These are phyloP conservation scores for Pyrochroa serraticornis DNA, from an alignment of 2,888 invertebrate species.

Conservation along the genomic window DNA sequence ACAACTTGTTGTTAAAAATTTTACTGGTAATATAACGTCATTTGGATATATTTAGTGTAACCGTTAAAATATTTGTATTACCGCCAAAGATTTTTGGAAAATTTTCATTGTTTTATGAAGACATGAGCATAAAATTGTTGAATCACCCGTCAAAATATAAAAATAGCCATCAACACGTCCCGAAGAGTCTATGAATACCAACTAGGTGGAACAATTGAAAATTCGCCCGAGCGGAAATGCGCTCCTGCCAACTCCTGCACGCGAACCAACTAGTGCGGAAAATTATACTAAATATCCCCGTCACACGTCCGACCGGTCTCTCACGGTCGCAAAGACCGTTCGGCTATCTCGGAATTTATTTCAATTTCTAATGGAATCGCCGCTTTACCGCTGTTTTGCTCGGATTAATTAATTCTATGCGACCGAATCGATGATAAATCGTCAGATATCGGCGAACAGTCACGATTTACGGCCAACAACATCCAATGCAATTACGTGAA, in stretches of 20 bases:
- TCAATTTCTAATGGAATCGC: slow-evolving; percentile 28
- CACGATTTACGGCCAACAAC: slow-evolving; percentile 31
- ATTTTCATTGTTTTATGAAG: too few species aligned
- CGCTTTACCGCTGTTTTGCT: slow-evolving; percentile 23
- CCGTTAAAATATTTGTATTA: too few species aligned
- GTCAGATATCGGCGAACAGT: slow-evolving; percentile 34
- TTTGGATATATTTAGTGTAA: too few species aligned
- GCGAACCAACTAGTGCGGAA: slow-evolving; percentile 29
- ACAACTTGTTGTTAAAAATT: too few species aligned
- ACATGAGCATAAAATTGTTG: too few species aligned
- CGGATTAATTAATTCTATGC: slow-evolving; percentile 39
- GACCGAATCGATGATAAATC: slow-evolving; percentile 41
- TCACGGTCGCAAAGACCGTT: slow-evolving; percentile 5
- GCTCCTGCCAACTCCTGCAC: slow-evolving; percentile 24
- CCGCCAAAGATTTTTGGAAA: too few species aligned
- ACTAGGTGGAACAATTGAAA: slow-evolving; percentile 38
- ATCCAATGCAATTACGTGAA: slow-evolving; percentile 25
- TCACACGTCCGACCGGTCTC: slow-evolving; percentile 27
- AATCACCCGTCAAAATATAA: too few species aligned
- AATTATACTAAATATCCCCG: slow-evolving; percentile 28
- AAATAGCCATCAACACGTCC: slow-evolving; percentile 12
- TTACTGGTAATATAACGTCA: too few species aligned
- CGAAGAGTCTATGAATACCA: slow-evolving; percentile 26
- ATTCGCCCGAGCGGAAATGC: slow-evolving; percentile 43
- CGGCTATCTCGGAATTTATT: slow-evolving; percentile 27